These are phyloP conservation scores for Mormyrus iriodes DNA, from an alignment of 2,113 vertebrate species.

Conservation along the genomic window DNA sequence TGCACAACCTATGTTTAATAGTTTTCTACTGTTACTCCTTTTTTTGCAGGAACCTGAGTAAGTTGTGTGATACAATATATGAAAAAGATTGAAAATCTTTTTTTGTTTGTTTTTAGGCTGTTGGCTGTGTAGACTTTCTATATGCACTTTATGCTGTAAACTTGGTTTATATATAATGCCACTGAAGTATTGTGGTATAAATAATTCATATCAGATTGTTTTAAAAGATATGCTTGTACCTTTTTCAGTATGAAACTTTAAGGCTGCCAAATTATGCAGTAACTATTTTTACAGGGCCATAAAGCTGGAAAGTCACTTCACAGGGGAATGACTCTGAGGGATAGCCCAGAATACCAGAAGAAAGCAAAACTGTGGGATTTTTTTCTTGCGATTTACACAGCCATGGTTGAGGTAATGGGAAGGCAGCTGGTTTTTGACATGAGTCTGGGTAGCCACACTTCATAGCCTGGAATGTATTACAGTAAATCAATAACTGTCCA, in stretches of 20 bases:
- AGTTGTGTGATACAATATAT: neutral
- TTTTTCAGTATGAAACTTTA: neutral
- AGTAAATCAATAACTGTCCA: neutral
- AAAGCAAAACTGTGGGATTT: neutral
- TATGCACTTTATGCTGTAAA: neutral
- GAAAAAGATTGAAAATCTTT: neutral
- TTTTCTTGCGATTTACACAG: neutral
- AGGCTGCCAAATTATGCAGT: neutral
- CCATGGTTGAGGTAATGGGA: neutral
- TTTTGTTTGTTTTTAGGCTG: neutral
- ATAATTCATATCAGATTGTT: neutral
- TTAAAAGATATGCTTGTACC: neutral
- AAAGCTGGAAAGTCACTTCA: neutral
- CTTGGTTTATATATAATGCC: constrained; percentile 1
- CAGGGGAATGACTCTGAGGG: neutral
- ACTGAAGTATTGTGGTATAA: neutral
- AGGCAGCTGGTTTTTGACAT: neutral
- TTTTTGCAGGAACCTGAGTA: neutral
- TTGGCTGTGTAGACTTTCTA: neutral
- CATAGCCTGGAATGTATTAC: neutral
- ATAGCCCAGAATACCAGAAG: neutral
- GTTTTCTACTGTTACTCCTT: neutral
- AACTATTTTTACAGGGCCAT: neutral
- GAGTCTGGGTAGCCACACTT: neutral
- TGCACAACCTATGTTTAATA: neutral